Conservation (phyloP, 2,888 invertebrate genomes). For the Luffia ferchaultella region DNA sequence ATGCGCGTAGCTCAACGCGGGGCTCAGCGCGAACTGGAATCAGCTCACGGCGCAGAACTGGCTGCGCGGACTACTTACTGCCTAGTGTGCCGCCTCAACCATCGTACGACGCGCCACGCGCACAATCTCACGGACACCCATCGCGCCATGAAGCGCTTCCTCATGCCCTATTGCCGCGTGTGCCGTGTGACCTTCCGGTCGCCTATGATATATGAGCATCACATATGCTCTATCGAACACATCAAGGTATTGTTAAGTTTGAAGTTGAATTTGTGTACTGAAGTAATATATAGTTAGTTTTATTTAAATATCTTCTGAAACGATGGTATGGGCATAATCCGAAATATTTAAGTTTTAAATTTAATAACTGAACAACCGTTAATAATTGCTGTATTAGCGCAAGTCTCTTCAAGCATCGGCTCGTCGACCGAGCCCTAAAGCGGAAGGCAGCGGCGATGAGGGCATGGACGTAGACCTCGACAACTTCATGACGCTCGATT, state of each 20-base stretch:
- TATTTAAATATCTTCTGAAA: slow-evolving; percentile 6
- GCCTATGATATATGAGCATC: slow-evolving; percentile 86
- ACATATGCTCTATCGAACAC: slow-evolving; percentile 82
- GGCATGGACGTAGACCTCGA: slow-evolving; percentile 80
- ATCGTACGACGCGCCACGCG: slow-evolving; percentile 76
- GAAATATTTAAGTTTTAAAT: too few species aligned
- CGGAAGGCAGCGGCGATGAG: slow-evolving; percentile 71
- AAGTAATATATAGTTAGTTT: too few species aligned
- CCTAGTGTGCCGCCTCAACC: slow-evolving; percentile 77
- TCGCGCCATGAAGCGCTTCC: slow-evolving; percentile 84
- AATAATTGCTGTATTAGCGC: slow-evolving; percentile 23
- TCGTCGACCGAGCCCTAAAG: slow-evolving; percentile 53
- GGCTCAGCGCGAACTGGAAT: slow-evolving; percentile 81
- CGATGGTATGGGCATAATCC: too few species aligned
- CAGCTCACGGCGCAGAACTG: slow-evolving; percentile 69
- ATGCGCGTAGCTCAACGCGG: slow-evolving; percentile 84
- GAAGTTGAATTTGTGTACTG: background rate
- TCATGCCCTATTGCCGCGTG: slow-evolving; percentile 82
- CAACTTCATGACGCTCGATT: slow-evolving; percentile 89
- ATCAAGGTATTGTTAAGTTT: slow-evolving; percentile 67
- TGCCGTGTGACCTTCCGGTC: slow-evolving; percentile 82
- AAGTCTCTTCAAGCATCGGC: slow-evolving; percentile 39
- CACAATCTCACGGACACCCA: slow-evolving; percentile 84
- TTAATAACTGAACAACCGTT: background rate
- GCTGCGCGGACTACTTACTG: slow-evolving; percentile 74